Percentiles rank a stretch among this genome's conserved stretches.
These are phyloP conservation scores for Mesembrinibis cayennensis DNA, from an alignment of 2,113 vertebrate species.

Conservation along the genomic window DNA sequence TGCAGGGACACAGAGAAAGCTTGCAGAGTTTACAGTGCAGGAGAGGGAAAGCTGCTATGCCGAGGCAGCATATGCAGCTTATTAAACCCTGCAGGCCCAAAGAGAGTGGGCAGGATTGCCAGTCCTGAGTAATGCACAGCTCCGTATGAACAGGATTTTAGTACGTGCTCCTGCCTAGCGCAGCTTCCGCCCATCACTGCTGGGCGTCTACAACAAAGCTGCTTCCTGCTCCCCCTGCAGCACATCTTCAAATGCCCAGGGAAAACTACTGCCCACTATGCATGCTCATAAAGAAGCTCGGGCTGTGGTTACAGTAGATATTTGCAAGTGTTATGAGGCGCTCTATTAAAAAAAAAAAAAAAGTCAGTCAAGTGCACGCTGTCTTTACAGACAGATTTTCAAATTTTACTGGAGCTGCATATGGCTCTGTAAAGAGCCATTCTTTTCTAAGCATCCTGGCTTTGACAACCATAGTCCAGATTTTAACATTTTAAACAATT, in stretches of 20 bases:
- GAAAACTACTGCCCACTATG: not conserved
- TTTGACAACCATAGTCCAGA: slow-evolving; percentile 7
- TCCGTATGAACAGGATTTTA: not conserved
- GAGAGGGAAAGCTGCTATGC: not conserved
- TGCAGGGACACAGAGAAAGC: not conserved
- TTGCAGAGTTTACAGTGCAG: not conserved
- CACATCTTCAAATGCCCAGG: not conserved
- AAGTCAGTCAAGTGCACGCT: not conserved
- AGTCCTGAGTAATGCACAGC: not conserved
- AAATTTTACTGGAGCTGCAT: not conserved
- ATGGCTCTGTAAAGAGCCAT: not conserved
- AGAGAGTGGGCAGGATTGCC: not conserved
- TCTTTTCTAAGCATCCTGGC: not conserved
- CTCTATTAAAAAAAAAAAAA: not conserved
- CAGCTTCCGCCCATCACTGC: not conserved
- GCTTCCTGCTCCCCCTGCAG: not conserved
- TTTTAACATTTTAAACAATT: slow-evolving; percentile 4
- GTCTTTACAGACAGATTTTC: not conserved
- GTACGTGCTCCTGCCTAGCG: rapidly evolving
- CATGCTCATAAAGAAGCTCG: not conserved
- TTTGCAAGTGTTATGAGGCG: not conserved
- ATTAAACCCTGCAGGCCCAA: not conserved
- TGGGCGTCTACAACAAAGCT: not conserved
- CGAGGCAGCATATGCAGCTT: not conserved
- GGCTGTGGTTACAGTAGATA: not conserved